Evolutionary conservation across 1,140 invertebrate genomes (phyloP), one percentile per base, ranked within the genome.

Genomic region (Leptoteleia sp.): DNA sequence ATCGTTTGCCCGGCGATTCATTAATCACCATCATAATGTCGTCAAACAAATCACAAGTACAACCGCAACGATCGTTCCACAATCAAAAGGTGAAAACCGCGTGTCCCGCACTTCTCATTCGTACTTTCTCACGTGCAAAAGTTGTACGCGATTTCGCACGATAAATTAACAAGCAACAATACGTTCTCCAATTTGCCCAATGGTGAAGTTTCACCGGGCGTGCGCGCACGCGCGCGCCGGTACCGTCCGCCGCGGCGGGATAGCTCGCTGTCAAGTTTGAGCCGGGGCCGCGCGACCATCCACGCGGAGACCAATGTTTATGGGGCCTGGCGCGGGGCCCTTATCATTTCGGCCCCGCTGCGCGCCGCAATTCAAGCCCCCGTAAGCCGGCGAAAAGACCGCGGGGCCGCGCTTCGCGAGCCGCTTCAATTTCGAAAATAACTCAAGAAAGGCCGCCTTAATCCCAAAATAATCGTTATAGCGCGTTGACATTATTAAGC

Each of bases 401-500:
- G n/a, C n/a, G n/a, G 45, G 17, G 8, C 16, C 54, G 11, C 45
- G 3, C 3, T n/a, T 22, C 19, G 19, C 19, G 71, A 22, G 43
- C 5, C 59, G 40, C 62, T 77, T 75, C 57, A 37, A 75, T 43
- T 67, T 77, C 70, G 45, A 81, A 81, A 81, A 78, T 81, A 81
- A 81, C 79, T 72, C 68, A 75, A 78, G 75, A 78, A 81, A 78
- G 76, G 19, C 79, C 57, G 64, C 57, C 65, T 72, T 78, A 78
- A 76, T 78, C 75, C 79, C 52, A 65, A 81, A 78, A 81, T 81
- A 81, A 78, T 78, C 79, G 50, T 73, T 73, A 68, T 48, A 64
- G 62, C 67, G 73, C 67, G 77, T 72, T 78, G 75, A 78, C 75
- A 61, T 78, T 71, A 71, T 78, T 78, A 78, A 71, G 52, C 59